Evolutionary conservation across 2,797 vertebrate species (phyloP).

Genomic region (Petrocephalus schoutedeni): DNA sequence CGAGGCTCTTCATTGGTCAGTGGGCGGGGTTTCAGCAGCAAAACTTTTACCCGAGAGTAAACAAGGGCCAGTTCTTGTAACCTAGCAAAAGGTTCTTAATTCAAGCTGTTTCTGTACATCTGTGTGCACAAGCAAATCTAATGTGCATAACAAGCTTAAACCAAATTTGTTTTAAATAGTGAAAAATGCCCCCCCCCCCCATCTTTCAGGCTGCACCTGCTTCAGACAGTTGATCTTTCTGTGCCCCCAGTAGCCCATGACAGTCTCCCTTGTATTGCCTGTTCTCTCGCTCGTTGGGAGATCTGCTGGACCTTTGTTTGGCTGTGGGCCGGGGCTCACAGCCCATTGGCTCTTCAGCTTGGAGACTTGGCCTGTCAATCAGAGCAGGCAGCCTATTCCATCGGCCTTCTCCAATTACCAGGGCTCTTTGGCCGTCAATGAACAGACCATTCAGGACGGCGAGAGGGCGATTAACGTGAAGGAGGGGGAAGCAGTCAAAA

Average conservation of each 20-base stretch:
- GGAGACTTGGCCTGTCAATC: neutral
- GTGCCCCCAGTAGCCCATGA: neutral
- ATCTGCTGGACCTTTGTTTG: neutral
- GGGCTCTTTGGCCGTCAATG: slow-evolving; percentile 17
- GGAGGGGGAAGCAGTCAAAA: neutral
- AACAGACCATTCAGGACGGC: slow-evolving; percentile 17
- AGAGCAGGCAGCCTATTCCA: neutral
- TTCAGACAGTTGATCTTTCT: neutral
- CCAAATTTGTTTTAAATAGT: neutral
- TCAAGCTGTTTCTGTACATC: neutral
- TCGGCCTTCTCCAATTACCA: neutral
- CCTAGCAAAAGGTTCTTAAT: neutral
- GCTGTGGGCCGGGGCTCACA: neutral
- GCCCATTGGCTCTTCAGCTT: neutral
- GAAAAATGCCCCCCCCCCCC: neutral
- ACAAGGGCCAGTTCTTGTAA: neutral
- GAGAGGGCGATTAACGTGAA: neutral
- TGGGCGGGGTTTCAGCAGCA: neutral
- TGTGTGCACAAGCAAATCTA: neutral
- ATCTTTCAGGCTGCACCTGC: neutral
- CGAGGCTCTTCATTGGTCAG: neutral
- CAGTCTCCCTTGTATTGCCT: neutral
- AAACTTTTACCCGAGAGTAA: neutral
- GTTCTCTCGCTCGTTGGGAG: neutral
- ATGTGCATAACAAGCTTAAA: neutral